Percentiles rank a stretch among this genome's conserved stretches.
phyloP scores from a whole-genome alignment of 1,140 invertebrate species.

The Heterodera schachtii region DNA sequence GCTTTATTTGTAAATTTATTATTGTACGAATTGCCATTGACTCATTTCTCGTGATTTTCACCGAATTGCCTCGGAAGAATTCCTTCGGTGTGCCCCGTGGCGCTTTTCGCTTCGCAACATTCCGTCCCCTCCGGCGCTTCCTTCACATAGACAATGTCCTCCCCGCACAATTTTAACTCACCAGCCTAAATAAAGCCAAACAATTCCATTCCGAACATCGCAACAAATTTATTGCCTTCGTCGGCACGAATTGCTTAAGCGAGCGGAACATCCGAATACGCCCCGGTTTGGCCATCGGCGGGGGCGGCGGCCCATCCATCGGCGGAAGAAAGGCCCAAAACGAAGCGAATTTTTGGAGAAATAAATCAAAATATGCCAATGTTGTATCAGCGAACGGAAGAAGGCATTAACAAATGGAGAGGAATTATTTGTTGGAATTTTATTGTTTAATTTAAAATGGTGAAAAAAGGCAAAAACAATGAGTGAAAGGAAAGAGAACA shows the following conservation, averaged over 20 bases:
- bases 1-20: not conserved
- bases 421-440: too few relatives aligned
- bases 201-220: not conserved
- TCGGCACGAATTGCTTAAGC: slow-evolving; percentile 8
- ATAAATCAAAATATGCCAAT: too few relatives aligned
- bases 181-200: slow-evolving; percentile 20
- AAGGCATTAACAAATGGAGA: too few relatives aligned
- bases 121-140: not conserved
- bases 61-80: slow-evolving; percentile 16
- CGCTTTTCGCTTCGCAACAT: slow-evolving; percentile 27
- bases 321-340: not conserved
- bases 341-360: not conserved
- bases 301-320: slow-evolving; percentile 28
- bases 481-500: too few relatives aligned
- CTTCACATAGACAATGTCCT: slow-evolving; percentile 20
- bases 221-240: slow-evolving; percentile 18
- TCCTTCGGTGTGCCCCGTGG: not conserved
- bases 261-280: slow-evolving; percentile 32
- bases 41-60: not conserved
- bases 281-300: slow-evolving; percentile 38
- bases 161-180: slow-evolving; percentile 9
- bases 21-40: not conserved
- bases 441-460: too few relatives aligned
- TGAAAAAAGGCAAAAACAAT: too few relatives aligned
- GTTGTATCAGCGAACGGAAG: too few relatives aligned